A percentile compares a stretch with the other conserved stretches of the same genome.
These are phyloP conservation scores for Heliconius charithonia DNA, from an alignment of 2,888 invertebrate genomes.

Conservation along the genomic window DNA sequence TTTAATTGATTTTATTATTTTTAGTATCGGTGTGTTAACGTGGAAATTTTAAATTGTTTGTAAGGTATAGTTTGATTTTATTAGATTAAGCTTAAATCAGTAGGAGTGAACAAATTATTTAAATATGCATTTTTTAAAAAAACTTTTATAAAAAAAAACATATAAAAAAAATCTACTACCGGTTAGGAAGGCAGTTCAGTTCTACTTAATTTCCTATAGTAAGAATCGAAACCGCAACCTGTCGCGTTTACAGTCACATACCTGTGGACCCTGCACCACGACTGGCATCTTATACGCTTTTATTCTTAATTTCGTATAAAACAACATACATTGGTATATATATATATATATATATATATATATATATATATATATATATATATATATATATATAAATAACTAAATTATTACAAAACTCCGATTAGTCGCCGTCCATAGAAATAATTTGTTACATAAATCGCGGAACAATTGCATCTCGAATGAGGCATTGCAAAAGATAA, in stretches of 20 bases:
- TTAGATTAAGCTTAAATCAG: not conserved
- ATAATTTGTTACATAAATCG: slow-evolving; percentile 28
- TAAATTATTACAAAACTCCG: slow-evolving; percentile 25
- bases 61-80: not conserved
- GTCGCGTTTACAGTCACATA: too few species aligned
- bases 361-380: not conserved
- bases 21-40: not conserved
- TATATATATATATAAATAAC: slow-evolving; percentile 4
- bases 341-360: slow-evolving; percentile 8
- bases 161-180: too few species aligned
- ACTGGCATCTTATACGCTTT: not conserved
- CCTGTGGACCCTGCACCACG: too few species aligned
- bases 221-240: too few species aligned
- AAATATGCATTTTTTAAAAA: too few species aligned
- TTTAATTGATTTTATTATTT: not conserved
- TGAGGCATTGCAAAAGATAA: slow-evolving; percentile 28
- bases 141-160: too few species aligned
- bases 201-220: too few species aligned
- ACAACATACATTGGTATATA: not conserved
- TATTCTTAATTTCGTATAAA: not conserved
- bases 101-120: too few species aligned
- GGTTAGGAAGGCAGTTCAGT: too few species aligned
- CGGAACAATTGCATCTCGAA: slow-evolving; percentile 24
- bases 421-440: slow-evolving; percentile 11
- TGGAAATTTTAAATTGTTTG: not conserved